Base-by-base conservation (phyloP, 2,113 vertebrate species). In the Psittacula cyanocephala region DNA sequence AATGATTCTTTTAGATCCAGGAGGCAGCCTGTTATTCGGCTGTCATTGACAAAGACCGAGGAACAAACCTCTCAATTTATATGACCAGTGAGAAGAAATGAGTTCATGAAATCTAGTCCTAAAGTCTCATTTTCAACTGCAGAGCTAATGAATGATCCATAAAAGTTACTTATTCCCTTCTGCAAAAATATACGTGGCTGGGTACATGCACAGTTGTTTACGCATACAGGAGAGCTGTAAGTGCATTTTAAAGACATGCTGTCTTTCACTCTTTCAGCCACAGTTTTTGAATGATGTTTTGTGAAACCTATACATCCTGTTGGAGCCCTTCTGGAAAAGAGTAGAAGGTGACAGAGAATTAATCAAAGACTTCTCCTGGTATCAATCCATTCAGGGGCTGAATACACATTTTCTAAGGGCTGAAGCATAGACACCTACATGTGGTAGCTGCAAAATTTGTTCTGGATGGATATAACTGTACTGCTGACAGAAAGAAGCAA, bases 231-330 rank as follows among this genome's bases (percentile, higher is more conserved):
- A 85, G 28, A 79, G 31, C 10, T 3, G 1, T 22, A 47, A 70
- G 8, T 13, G 18, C 50, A 59, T 91, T 93, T 77, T 53, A 80
- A 94, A 86, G 37, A 29, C 49, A 33, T 17, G 49, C 18, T 44
- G 53, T 2, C 1, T 52, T 91, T 69, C 72, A 15, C 65, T 28
- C 25, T 63, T 82, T 72, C 53, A 76, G 63, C 0, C 0, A 0
- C 1, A 71, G 33, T 18, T 86, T 94, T 86, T 91, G 43, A 83
- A 50, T 2, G 6, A 59, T n/a, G 29, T 17, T 86, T 83, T 78
- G 27, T 35, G 35, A 52, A 81, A 75, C 14, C 39, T 85, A 19
- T 23, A 46, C 43, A 24, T 65, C 86, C 25, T 82, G 37, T 83
- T 44, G 67, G 19, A 80, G n/a, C 57, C n/a, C 23, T 85, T 88